These are phyloP conservation scores for Euwallacea fornicatus DNA, from an alignment of 1,140 invertebrate species.

Conservation along the genomic window DNA sequence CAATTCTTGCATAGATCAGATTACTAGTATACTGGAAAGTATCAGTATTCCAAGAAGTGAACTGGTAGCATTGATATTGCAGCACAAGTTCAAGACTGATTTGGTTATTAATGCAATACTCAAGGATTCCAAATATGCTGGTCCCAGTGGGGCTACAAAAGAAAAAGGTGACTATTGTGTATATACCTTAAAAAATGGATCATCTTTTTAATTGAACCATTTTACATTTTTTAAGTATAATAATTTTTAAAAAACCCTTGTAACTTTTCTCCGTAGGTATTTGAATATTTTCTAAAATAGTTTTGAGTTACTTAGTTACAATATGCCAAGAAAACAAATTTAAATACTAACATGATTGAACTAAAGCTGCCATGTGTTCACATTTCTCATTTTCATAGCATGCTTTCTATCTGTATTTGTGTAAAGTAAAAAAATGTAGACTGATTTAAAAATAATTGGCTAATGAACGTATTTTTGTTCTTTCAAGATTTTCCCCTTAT, in stretches of 20 bases:
- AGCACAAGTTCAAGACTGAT: conserved; percentile 42
- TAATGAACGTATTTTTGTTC: neutral
- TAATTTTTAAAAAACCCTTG: too few relatives aligned
- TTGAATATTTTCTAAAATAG: too few relatives aligned
- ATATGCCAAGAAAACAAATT: too few relatives aligned
- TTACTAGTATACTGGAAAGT: conserved; percentile 53
- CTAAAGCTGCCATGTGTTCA: too few relatives aligned
- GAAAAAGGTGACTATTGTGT: conserved; percentile 47
- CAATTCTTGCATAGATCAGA: conserved; percentile 80
- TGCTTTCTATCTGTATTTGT: too few relatives aligned
- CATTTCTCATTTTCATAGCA: too few relatives aligned
- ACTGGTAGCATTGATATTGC: conserved; percentile 41
- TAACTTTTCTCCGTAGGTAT: neutral
- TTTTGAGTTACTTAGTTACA: too few relatives aligned
- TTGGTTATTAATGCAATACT: conserved; percentile 65
- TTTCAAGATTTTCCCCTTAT: too few relatives aligned
- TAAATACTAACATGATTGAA: too few relatives aligned
- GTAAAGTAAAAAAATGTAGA: neutral
- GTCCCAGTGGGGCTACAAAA: conserved; percentile 29
- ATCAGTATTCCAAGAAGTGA: conserved; percentile 41
- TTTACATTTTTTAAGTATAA: neutral
- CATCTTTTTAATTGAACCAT: neutral
- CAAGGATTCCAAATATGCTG: conserved; percentile 61
- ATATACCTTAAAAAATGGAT: conserved; percentile 7
- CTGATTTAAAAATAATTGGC: neutral